A percentile compares a stretch with the other conserved stretches of the same genome.
These are phyloP conservation scores for Cyanocitta stelleri DNA, from an alignment of 2,113 vertebrate genomes.

Conservation along the genomic window DNA sequence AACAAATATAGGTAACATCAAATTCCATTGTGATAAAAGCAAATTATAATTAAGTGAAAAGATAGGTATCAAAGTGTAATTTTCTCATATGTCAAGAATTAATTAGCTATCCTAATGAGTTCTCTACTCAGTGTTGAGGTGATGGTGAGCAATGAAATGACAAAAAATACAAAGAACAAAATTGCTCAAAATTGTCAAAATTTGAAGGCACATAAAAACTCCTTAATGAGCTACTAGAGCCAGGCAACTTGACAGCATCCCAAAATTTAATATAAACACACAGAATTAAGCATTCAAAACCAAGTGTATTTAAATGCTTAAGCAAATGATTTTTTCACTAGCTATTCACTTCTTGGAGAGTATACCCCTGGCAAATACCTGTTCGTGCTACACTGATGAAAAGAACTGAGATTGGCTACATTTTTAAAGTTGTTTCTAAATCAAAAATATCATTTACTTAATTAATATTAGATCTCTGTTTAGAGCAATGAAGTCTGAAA, in stretches of 20 bases:
- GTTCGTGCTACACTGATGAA: background rate
- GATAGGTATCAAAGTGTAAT: background rate
- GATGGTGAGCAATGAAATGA: conserved; percentile 1
- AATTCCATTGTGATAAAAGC: background rate
- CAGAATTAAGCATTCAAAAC: background rate
- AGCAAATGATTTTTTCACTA: background rate
- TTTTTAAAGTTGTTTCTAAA: background rate
- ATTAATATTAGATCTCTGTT: background rate
- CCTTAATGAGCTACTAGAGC: background rate
- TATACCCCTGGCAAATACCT: background rate
- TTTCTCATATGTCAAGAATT: conserved; percentile 1
- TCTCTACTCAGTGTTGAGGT: background rate
- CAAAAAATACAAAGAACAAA: conserved; percentile 13
- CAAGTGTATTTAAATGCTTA: background rate
- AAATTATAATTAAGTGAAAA: background rate
- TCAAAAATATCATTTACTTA: background rate
- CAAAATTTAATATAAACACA: background rate
- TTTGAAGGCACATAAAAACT: background rate
- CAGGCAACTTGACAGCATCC: background rate
- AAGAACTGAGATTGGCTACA: background rate
- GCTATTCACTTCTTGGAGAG: background rate
- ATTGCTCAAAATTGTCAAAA: background rate
- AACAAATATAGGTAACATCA: background rate
- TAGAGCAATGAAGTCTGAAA: background rate
- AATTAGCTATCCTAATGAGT: conserved; percentile 6